phyloP scores from a whole-genome alignment of 1,140 invertebrate species.

The Aphis gossypii region DNA sequence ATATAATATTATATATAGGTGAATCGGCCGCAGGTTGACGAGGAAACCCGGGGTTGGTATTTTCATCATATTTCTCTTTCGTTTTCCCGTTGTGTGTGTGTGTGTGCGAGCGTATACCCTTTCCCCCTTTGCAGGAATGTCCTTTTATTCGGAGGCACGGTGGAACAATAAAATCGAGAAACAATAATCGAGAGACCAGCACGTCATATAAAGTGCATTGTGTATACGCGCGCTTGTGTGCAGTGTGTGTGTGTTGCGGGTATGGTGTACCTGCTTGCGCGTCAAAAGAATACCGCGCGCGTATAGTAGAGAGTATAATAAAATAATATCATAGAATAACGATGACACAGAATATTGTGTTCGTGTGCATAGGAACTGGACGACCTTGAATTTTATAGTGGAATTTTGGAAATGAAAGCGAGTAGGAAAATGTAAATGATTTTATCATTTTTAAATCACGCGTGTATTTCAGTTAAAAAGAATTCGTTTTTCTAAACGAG shows the following conservation, averaged over 20 bases:
- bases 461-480: neutral
- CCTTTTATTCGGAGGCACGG: neutral
- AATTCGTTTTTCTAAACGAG: neutral
- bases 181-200: neutral
- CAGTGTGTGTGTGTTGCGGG: neutral
- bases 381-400: slow-evolving; percentile 42
- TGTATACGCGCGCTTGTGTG: neutral
- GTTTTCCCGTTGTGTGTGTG: neutral
- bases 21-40: neutral
- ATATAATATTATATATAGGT: neutral
- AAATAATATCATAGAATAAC: neutral
- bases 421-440: slow-evolving; percentile 24
- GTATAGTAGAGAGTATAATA: neutral
- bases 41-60: neutral
- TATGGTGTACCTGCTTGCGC: neutral
- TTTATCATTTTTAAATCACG: neutral
- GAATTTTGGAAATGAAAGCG: slow-evolving; percentile 48
- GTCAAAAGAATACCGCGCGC: slow-evolving; percentile 26
- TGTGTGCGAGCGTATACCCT: neutral
- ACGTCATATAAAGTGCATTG: neutral
- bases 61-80: neutral
- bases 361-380: neutral
- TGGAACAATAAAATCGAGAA: neutral
- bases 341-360: slow-evolving; percentile 28
- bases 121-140: neutral